Conservation (phyloP, 1,140 invertebrate genomes). For the Hylaeus volcanicus region DNA sequence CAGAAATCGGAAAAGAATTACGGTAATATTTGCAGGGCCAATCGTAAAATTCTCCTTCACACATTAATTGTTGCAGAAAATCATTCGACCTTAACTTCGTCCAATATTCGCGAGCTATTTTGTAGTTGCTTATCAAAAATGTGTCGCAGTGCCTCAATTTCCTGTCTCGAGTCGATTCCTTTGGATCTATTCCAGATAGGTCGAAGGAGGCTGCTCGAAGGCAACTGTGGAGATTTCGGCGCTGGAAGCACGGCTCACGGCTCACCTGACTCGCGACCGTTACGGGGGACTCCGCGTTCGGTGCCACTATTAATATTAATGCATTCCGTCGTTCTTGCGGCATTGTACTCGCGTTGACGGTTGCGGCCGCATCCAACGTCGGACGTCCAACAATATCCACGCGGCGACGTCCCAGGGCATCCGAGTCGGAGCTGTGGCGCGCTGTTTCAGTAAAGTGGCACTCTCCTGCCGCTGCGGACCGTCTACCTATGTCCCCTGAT, state of each 20-base stretch:
- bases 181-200: too few relatives aligned
- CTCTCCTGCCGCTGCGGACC: slow-evolving; percentile 8
- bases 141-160: too few relatives aligned
- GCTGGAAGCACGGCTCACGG: slow-evolving; percentile 26
- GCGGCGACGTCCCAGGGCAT: background rate
- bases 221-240: slow-evolving; percentile 3
- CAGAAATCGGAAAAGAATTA: too few relatives aligned
- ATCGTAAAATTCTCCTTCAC: too few relatives aligned
- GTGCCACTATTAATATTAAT: slow-evolving; percentile 72
- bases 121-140: too few relatives aligned
- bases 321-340: slow-evolving; percentile 66
- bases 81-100: too few relatives aligned
- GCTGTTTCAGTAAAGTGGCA: slow-evolving; percentile 41
- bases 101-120: too few relatives aligned
- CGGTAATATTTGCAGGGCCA: too few relatives aligned
- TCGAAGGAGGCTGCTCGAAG: background rate
- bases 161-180: too few relatives aligned
- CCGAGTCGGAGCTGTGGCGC: background rate
- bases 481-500: slow-evolving; percentile 27
- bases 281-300: slow-evolving; percentile 39
- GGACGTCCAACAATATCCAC: slow-evolving; percentile 59
- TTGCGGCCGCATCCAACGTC: slow-evolving; percentile 32
- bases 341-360: slow-evolving; percentile 66
- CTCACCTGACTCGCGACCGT: slow-evolving; percentile 60
- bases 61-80: too few relatives aligned